phyloP scores from a whole-genome alignment of 1,140 invertebrate genomes.

The Subanguina moxae region DNA sequence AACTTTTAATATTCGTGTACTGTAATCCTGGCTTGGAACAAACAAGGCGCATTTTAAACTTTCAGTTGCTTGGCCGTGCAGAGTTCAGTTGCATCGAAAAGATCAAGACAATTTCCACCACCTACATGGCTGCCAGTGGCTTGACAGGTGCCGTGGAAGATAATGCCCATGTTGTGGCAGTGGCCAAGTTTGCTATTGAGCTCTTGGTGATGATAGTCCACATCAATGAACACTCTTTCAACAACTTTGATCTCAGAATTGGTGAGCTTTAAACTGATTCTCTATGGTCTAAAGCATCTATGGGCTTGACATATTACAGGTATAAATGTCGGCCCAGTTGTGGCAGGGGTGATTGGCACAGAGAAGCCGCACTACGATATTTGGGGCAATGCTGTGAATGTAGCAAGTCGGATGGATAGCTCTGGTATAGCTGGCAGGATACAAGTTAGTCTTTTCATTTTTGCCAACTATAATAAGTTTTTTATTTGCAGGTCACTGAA shows the following conservation, averaged over 20 bases:
- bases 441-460: slow-evolving; percentile 28
- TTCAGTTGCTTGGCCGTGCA: slow-evolving; percentile 75
- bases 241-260: slow-evolving; percentile 52
- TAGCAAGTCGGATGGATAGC: slow-evolving; percentile 66
- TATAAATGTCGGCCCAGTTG: slow-evolving; percentile 58
- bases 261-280: slow-evolving; percentile 35
- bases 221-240: slow-evolving; percentile 51
- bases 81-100: slow-evolving; percentile 84
- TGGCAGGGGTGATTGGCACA: slow-evolving; percentile 84
- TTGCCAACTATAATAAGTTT: neutral
- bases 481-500: slow-evolving; percentile 68
- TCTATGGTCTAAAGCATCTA: slow-evolving; percentile 28
- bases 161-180: slow-evolving; percentile 64
- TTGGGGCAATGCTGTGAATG: slow-evolving; percentile 91
- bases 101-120: slow-evolving; percentile 91
- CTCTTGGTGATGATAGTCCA: slow-evolving; percentile 51
- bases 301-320: slow-evolving; percentile 40
- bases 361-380: slow-evolving; percentile 94
- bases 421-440: slow-evolving; percentile 46
- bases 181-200: slow-evolving; percentile 85
- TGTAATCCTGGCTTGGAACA: too few species aligned
- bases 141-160: slow-evolving; percentile 61
- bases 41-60: too few species aligned
- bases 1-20: too few species aligned
- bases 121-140: slow-evolving; percentile 92